Evolutionary conservation across 92 coral and sea anemone species (phyloP).

Genomic region (Phenganax marumi): DNA sequence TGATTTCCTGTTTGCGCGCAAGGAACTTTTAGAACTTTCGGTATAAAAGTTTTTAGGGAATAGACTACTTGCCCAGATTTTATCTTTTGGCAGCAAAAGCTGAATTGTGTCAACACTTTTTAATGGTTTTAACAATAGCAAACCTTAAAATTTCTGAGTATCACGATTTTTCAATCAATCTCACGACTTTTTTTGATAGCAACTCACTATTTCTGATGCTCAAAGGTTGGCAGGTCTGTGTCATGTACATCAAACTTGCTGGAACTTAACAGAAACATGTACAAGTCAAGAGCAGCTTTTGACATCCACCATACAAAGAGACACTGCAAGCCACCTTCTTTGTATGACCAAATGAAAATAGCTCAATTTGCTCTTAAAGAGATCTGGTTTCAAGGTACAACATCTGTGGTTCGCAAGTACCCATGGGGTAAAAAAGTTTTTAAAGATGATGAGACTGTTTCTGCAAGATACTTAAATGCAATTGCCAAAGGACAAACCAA

Average conservation of each 20-base stretch:
- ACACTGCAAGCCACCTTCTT: slow-evolving; percentile 46
- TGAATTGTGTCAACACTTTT: too few relatives aligned
- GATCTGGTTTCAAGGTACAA: slow-evolving; percentile 31
- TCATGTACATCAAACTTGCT: slow-evolving; percentile 50
- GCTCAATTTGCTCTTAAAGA: slow-evolving; percentile 51
- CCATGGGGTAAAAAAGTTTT: slow-evolving; percentile 41
- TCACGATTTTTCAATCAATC: too few relatives aligned
- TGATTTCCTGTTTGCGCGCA: too few relatives aligned
- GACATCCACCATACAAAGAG: slow-evolving; percentile 50
- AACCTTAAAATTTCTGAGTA: too few relatives aligned
- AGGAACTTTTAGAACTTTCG: too few relatives aligned
- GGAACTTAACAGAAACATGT: slow-evolving; percentile 48
- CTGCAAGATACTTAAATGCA: slow-evolving; percentile 39
- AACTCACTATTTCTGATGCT: too few relatives aligned
- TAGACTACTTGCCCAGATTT: too few relatives aligned
- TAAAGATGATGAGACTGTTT: slow-evolving; percentile 37
- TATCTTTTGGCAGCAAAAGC: too few relatives aligned
- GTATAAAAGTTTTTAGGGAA: too few relatives aligned
- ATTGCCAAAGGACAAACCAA: slow-evolving; percentile 47
- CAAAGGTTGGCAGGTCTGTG: too few relatives aligned
- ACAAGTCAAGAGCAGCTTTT: slow-evolving; percentile 44
- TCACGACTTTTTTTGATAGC: too few relatives aligned
- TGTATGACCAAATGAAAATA: slow-evolving; percentile 50
- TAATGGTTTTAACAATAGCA: too few relatives aligned
- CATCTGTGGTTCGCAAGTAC: slow-evolving; percentile 24